A percentile compares a stretch with the other conserved stretches of the same genome.
Evolutionary conservation across 92 coral and sea anemone genomes (phyloP).

Genomic region (Scolanthus callimorphus): DNA sequence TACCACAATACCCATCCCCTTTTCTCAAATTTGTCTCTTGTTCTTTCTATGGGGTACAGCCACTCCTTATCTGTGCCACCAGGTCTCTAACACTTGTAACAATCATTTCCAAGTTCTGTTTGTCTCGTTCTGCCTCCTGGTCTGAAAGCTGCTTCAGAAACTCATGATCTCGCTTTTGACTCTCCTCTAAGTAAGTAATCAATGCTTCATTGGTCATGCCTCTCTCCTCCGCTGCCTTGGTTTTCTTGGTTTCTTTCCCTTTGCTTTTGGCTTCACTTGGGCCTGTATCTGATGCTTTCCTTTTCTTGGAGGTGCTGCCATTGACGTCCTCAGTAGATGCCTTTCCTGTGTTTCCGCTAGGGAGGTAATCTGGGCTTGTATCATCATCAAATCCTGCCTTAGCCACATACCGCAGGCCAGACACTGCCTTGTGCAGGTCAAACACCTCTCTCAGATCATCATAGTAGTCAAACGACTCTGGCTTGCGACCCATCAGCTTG

Average conservation of each 20-base stretch:
- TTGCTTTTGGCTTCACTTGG: not conserved
- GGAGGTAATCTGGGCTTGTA: not conserved
- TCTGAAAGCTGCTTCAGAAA: conserved; percentile 22
- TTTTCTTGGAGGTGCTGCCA: not conserved
- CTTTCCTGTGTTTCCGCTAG: not conserved
- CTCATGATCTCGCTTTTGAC: conserved; percentile 36
- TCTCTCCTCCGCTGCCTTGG: not conserved
- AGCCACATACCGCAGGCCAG: not conserved
- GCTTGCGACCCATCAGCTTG: conserved; percentile 32
- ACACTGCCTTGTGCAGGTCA: conserved; percentile 7
- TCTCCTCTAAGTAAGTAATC: conserved; percentile 23
- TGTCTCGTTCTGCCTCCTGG: conserved; percentile 32
- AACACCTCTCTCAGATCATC: conserved; percentile 30
- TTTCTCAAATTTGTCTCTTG: too few species aligned
- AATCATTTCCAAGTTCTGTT: conserved; percentile 26
- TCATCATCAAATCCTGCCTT: conserved; percentile 4
- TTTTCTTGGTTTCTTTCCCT: not conserved
- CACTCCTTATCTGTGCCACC: conserved; percentile 17
- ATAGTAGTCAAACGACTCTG: conserved; percentile 42
- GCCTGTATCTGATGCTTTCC: not conserved
- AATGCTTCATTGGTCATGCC: not conserved
- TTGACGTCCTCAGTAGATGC: not conserved
- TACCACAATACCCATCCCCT: too few species aligned
- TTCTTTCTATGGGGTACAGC: too few species aligned
- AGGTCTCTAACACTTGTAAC: conserved; percentile 18